A percentile compares a stretch with the other conserved stretches of the same genome.
These are phyloP conservation scores for Erebia palarica DNA, from an alignment of 2,888 invertebrate genomes.

Conservation along the genomic window DNA sequence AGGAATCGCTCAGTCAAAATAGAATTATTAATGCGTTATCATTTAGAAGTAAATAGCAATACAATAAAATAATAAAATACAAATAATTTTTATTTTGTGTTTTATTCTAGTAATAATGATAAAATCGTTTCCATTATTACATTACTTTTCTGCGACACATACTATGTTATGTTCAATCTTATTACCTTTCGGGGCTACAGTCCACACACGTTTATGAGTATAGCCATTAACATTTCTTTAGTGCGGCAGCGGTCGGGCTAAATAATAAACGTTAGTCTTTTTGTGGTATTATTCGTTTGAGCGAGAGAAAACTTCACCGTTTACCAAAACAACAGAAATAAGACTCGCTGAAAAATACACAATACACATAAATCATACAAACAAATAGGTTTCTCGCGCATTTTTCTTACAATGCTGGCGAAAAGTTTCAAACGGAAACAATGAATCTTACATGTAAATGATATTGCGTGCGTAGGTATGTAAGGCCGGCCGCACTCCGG, in stretches of 20 bases:
- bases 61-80: too few species aligned
- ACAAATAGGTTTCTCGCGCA: too few species aligned
- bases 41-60: too few species aligned
- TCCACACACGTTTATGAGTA: not conserved
- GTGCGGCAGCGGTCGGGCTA: not conserved
- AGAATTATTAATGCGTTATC: too few species aligned
- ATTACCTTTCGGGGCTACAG: not conserved
- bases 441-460: conserved; percentile 7
- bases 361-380: not conserved
- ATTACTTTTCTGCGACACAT: not conserved
- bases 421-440: not conserved
- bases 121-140: not conserved
- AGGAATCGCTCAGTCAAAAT: too few species aligned
- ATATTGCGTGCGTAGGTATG: not conserved
- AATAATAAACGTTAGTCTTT: not conserved
- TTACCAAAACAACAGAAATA: not conserved
- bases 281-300: not conserved
- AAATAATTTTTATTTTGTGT: too few species aligned
- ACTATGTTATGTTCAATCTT: not conserved
- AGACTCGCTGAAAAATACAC: not conserved
- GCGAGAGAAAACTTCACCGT: not conserved
- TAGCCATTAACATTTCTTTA: conserved; percentile 1
- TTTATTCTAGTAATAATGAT: not conserved
- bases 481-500: too few species aligned
- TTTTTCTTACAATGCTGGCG: not conserved